Evolutionary conservation across 2,888 invertebrate genomes (phyloP).

Genomic region (Tetheella fluctuosa): DNA sequence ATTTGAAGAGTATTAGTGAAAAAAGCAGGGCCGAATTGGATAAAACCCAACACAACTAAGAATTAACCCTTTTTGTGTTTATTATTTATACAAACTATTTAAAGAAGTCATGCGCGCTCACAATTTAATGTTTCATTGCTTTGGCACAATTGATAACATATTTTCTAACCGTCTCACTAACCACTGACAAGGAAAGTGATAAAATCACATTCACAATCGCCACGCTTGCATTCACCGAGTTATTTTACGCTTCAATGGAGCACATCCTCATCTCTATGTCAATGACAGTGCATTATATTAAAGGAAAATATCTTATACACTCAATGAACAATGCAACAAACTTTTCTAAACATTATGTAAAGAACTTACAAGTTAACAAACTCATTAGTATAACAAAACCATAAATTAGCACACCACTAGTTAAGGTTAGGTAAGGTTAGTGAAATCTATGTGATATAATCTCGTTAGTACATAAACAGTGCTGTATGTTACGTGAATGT

Average conservation of each 20-base stretch:
- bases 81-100: background rate
- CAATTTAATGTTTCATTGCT: background rate
- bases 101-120: no score
- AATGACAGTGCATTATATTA: background rate
- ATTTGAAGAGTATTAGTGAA: background rate
- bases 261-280: background rate
- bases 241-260: conserved; percentile 1
- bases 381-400: background rate
- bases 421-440: conserved; percentile 2
- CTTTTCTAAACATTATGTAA: background rate
- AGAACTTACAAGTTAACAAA: background rate
- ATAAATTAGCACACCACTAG: conserved; percentile 5
- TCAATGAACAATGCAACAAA: no score
- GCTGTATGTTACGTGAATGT: conserved; percentile 12
- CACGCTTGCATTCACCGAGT: background rate
- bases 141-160: background rate
- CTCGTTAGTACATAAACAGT: conserved; percentile 24
- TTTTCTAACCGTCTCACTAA: background rate
- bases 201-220: conserved; percentile 3
- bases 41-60: background rate
- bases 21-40: background rate
- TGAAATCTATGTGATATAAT: conserved; percentile 37
- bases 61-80: background rate
- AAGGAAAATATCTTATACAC: background rate
- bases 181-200: background rate